These are phyloP conservation scores for Protodeltote pygarga DNA, from an alignment of 2,888 invertebrate genomes.

Conservation along the genomic window DNA sequence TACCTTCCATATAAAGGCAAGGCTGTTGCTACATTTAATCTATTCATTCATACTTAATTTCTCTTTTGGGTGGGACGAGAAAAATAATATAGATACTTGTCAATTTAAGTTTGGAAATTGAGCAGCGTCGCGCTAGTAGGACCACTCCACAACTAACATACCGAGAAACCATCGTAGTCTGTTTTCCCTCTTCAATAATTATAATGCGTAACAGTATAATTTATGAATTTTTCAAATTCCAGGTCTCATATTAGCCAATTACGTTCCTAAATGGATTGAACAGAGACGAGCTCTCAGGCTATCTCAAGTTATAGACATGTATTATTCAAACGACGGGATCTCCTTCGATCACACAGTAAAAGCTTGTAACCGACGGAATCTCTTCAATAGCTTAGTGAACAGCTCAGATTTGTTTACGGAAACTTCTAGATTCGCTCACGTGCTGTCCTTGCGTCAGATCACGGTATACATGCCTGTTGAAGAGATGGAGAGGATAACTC, in stretches of 20 bases:
- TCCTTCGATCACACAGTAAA: conserved; percentile 85
- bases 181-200: neutral
- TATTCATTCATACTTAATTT: too few species aligned
- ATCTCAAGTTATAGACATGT: conserved; percentile 90
- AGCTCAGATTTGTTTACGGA: conserved; percentile 73
- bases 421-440: conserved; percentile 74
- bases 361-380: conserved; percentile 85
- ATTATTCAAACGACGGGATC: conserved; percentile 88
- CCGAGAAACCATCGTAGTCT: neutral
- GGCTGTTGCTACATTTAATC: too few species aligned
- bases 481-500: conserved; percentile 79
- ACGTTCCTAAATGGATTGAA: conserved; percentile 83
- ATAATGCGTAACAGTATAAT: neutral
- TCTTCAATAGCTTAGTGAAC: conserved; percentile 76
- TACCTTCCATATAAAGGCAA: too few species aligned
- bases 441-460: conserved; percentile 75
- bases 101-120: too few species aligned
- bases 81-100: too few species aligned
- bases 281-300: conserved; percentile 83
- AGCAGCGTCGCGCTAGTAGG: too few species aligned
- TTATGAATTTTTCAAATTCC: conserved; percentile 49
- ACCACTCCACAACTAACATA: neutral
- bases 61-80: too few species aligned
- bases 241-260: conserved; percentile 86
- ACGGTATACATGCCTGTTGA: conserved; percentile 76